A percentile compares a stretch with the other conserved stretches of the same genome.
Evolutionary conservation across 2,113 vertebrate species (phyloP).

Genomic region (Perca flavescens): DNA sequence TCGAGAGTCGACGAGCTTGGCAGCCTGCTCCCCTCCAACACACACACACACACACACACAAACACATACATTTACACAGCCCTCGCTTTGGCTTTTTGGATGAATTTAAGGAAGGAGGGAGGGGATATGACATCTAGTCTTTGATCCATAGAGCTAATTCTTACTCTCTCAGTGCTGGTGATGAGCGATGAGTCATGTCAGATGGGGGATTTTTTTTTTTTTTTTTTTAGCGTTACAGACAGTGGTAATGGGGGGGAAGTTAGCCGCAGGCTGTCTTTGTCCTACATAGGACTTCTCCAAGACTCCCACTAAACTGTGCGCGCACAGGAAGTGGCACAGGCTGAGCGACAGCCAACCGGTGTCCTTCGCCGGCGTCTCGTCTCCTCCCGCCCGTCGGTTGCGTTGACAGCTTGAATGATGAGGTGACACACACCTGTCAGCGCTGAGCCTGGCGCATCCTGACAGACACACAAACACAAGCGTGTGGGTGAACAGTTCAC

Average conservation of each 20-base stretch:
- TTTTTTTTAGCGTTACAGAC: conserved; percentile 65
- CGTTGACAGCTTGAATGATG: conserved; percentile 74
- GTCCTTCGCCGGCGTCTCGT: conserved; percentile 60
- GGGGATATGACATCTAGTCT: conserved; percentile 69
- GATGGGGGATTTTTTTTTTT: conserved; percentile 59
- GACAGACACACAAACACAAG: conserved; percentile 51
- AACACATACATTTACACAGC: conserved; percentile 36
- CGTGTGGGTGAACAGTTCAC: not conserved
- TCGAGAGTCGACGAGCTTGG: conserved; percentile 69
- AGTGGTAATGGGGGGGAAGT: conserved; percentile 64
- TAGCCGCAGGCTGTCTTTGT: conserved; percentile 75
- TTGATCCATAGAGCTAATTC: conserved; percentile 74
- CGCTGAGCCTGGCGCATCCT: conserved; percentile 54
- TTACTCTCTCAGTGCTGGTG: conserved; percentile 56
- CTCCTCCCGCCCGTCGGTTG: conserved; percentile 53
- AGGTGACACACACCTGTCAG: conserved; percentile 75
- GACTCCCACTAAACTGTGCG: conserved; percentile 60
- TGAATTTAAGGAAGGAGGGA: conserved; percentile 59
- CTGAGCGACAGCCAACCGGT: conserved; percentile 63
- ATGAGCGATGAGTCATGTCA: conserved; percentile 80
- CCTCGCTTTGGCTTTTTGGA: conserved; percentile 58
- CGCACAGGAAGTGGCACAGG: conserved; percentile 62
- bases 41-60: conserved; percentile 44
- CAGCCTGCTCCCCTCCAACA: conserved; percentile 44
- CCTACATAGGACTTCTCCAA: conserved; percentile 78